Evolutionary conservation across 2,888 invertebrate species (phyloP).

Genomic region (Hirtodrosophila duncani): DNA sequence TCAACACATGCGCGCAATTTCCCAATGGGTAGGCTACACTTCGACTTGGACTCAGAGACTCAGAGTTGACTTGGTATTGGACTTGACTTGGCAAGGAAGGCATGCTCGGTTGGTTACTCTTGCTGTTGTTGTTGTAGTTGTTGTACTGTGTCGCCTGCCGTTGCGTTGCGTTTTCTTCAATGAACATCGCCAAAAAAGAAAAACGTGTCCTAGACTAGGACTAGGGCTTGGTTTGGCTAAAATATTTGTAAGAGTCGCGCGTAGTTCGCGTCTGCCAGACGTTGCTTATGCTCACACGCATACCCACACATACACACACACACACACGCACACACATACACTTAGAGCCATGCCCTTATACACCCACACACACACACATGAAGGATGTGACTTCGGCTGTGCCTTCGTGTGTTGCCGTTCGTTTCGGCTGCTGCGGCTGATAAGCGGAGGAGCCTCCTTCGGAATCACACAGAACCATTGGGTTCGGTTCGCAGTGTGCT

Average conservation of each 20-base stretch:
- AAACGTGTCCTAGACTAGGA: constrained; percentile 33
- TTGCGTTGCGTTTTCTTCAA: constrained; percentile 40
- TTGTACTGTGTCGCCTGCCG: too few species aligned
- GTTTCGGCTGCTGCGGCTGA: constrained; percentile 19
- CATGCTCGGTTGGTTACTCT: too few species aligned
- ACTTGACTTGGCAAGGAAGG: too few species aligned
- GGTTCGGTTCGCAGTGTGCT: too few species aligned
- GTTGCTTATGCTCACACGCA: constrained; percentile 11
- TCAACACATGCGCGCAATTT: constrained; percentile 50
- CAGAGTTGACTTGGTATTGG: too few species aligned
- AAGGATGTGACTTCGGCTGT: constrained; percentile 14
- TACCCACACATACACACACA: not conserved
- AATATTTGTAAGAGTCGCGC: constrained; percentile 46
- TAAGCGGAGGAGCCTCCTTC: too few species aligned
- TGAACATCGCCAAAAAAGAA: constrained; percentile 40
- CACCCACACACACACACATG: not conserved
- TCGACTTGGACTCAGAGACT: too few species aligned
- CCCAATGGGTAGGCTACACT: constrained; percentile 29
- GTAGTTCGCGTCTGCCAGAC: constrained; percentile 22
- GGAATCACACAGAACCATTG: too few species aligned
- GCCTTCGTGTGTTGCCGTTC: constrained; percentile 3
- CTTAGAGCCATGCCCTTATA: constrained; percentile 1
- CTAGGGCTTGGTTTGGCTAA: constrained; percentile 37
- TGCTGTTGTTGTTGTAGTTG: too few species aligned
- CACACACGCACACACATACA: constrained; percentile 5